These are phyloP conservation scores for Prietella phreatophila DNA, from an alignment of 2,113 vertebrate species.

Conservation along the genomic window DNA sequence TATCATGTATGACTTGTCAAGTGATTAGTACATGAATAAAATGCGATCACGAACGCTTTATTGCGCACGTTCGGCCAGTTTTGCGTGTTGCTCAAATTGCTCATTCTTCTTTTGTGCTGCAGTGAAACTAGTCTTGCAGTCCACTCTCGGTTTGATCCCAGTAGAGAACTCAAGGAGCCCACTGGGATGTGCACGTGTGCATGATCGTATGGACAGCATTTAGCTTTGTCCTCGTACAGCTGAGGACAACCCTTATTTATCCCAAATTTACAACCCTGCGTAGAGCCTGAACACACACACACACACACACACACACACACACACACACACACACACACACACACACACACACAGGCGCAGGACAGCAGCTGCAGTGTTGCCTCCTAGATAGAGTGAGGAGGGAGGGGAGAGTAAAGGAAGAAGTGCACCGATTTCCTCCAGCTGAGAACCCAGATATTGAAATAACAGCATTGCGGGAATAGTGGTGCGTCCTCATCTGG, in stretches of 20 bases:
- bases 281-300: constrained; percentile 1
- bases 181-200: constrained; percentile 1
- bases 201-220: constrained; percentile 4
- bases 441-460: constrained; percentile 59
- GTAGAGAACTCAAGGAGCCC: background rate
- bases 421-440: constrained; percentile 55
- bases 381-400: constrained; percentile 40
- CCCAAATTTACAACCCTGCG: constrained; percentile 47
- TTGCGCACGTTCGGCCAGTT: background rate
- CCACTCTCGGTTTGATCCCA: background rate
- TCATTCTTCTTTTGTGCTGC: background rate
- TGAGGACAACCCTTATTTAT: constrained; percentile 26
- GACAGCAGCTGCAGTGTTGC: constrained; percentile 62
- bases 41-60: background rate
- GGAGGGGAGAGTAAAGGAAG: constrained; percentile 45
- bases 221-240: constrained; percentile 45
- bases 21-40: constrained; percentile 3
- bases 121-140: background rate
- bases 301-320: background rate
- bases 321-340: constrained; percentile 6
- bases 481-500: constrained; percentile 35
- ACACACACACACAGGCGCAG: constrained; percentile 34
- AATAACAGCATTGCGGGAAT: constrained; percentile 66
- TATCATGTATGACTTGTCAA: background rate
- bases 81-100: background rate